Evolutionary conservation across 1,140 invertebrate genomes (phyloP).

Genomic region (Solenopsis invicta): DNA sequence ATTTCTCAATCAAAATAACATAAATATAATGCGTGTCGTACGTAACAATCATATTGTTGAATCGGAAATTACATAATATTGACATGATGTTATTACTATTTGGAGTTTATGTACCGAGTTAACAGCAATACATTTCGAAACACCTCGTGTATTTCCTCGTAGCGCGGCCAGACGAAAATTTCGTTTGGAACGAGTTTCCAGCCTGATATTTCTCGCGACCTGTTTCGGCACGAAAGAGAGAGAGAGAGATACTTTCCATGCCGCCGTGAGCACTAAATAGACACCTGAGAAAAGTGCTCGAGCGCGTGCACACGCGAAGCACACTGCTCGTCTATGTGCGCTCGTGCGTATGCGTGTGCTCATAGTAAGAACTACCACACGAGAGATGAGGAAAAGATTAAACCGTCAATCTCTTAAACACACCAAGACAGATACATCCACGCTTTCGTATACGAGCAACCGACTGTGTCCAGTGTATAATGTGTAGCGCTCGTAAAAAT

Average conservation of each 20-base stretch:
- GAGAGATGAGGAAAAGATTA: slow-evolving; percentile 29
- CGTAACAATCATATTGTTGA: too few species aligned
- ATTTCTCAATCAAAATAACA: too few species aligned
- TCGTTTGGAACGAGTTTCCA: slow-evolving; percentile 69
- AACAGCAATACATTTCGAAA: neutral
- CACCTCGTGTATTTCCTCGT: neutral
- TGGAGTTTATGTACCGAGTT: too few species aligned
- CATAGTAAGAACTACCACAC: neutral
- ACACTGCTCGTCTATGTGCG: neutral
- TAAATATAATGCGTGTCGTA: too few species aligned
- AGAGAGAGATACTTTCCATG: slow-evolving; percentile 73
- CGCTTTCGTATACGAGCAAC: neutral
- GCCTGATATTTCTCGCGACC: slow-evolving; percentile 72
- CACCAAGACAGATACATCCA: neutral
- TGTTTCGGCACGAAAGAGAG: slow-evolving; percentile 68
- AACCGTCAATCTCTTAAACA: slow-evolving; percentile 15
- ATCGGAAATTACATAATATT: too few species aligned
- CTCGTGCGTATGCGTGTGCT: neutral
- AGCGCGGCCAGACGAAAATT: slow-evolving; percentile 63
- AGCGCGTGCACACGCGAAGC: slow-evolving; percentile 40
- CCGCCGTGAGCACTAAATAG: slow-evolving; percentile 71
- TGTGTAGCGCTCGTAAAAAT: neutral
- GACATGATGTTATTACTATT: too few species aligned
- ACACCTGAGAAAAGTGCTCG: slow-evolving; percentile 65
- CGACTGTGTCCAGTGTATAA: neutral